phyloP scores from a whole-genome alignment of 2,888 invertebrate species.

The Netelia fuscicornis region DNA sequence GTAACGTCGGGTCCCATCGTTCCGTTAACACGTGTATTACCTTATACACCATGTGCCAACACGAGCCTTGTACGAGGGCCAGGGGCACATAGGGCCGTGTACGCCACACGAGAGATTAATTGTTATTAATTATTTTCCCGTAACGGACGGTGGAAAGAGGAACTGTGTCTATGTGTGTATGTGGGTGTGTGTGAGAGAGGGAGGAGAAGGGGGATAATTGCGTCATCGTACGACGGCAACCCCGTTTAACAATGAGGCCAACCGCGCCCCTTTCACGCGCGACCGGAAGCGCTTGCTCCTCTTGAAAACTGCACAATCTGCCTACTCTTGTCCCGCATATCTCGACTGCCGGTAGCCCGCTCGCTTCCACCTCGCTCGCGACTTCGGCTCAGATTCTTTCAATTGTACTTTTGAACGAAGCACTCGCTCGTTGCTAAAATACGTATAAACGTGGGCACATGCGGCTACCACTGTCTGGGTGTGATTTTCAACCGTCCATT shows the following conservation, averaged over 20 bases:
- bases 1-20: slow-evolving; percentile 51
- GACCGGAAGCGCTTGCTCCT: slow-evolving; percentile 77
- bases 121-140: slow-evolving; percentile 85
- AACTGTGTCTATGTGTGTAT: background rate
- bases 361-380: slow-evolving; percentile 65
- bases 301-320: slow-evolving; percentile 80
- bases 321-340: slow-evolving; percentile 51
- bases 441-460: slow-evolving; percentile 17
- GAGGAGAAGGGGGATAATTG: slow-evolving; percentile 77
- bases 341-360: slow-evolving; percentile 54
- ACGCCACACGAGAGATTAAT: slow-evolving; percentile 84
- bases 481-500: slow-evolving; percentile 62
- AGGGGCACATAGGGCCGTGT: slow-evolving; percentile 48
- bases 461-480: slow-evolving; percentile 16
- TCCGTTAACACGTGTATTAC: slow-evolving; percentile 34
- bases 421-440: slow-evolving; percentile 25
- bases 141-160: slow-evolving; percentile 67
- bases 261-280: slow-evolving; percentile 79
- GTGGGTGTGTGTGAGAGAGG: background rate
- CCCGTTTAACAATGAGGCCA: slow-evolving; percentile 81
- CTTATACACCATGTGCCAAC: slow-evolving; percentile 38
- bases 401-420: slow-evolving; percentile 71
- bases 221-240: slow-evolving; percentile 78
- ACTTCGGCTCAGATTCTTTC: slow-evolving; percentile 78
- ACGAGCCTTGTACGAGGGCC: slow-evolving; percentile 44